Evolutionary conservation across 2,113 vertebrate genomes (phyloP), one percentile per base, ranked within the genome.

Genomic region (Tauraco erythrolophus): DNA sequence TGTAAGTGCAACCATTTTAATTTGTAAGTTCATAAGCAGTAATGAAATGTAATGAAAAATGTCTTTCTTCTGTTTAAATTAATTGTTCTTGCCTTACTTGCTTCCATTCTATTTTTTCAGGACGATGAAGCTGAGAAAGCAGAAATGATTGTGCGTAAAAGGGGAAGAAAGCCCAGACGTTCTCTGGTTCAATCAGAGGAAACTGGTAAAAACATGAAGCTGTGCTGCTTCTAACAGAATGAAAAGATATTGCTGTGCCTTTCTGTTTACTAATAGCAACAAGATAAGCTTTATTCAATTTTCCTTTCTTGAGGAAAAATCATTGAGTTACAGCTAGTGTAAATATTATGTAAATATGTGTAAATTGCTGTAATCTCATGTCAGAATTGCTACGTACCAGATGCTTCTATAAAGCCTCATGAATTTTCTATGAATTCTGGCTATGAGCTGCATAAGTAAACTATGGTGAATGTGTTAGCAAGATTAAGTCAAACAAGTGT

Each of bases 361-460:
- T 95, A 97, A 97, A 97, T 96, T 94, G 92, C 95, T 97, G 57
- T 98, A 98, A 98, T 98, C 97, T 96, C 62, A 17, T 98, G 98
- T 98, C 98, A 98, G 81, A 96, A 97, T 74, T 98, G 97, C 88
- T 97, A 97, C 94, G 90, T 98, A 95, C 98, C 98, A 98, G 98
- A 97, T 97, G 98, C 92, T 97, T 95, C 76, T 91, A 85, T 96
- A 92, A 95, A 96, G 61, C 35, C 88, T 84, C 89, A 92, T 96
- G 96, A 97, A 84, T 96, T 97, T 95, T 97, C 95, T 94, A 54
- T 88, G 93, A 96, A 92, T 94, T 97, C 92, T 97, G 97, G 96
- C 98, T 97, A 79, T 79, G 97, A 97, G 89, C 98, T 84, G 70
- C 77, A 76, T 94, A 97, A 97, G 97, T 98, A 98, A 98, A 98